Evolutionary conservation across 2,113 vertebrate genomes (phyloP).

Genomic region (Clarias magur): DNA sequence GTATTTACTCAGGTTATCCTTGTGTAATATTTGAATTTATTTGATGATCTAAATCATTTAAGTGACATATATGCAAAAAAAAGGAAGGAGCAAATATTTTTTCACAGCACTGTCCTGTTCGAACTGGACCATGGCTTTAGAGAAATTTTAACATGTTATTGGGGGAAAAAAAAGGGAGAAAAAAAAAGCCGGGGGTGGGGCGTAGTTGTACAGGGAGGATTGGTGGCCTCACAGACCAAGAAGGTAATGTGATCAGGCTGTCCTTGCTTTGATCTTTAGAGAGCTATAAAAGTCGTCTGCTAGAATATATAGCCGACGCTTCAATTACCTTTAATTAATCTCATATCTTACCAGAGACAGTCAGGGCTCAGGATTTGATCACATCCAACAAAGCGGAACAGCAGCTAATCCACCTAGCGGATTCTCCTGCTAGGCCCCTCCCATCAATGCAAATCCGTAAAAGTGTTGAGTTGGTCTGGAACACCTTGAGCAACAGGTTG

Average conservation of each 20-base stretch:
- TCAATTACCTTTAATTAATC: constrained; percentile 42
- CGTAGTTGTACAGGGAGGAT: not conserved
- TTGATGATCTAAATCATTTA: too few species aligned
- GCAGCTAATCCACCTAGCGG: constrained; percentile 4
- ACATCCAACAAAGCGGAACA: constrained; percentile 1
- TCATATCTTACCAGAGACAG: constrained; percentile 39
- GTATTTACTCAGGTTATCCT: too few species aligned
- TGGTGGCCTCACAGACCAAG: not conserved
- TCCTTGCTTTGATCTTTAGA: constrained; percentile 24
- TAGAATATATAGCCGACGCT: constrained; percentile 29
- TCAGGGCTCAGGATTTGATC: constrained; percentile 11
- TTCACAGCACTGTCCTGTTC: not conserved
- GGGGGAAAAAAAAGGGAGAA: not conserved
- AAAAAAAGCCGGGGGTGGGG: not conserved
- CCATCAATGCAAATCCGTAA: not conserved
- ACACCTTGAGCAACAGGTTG: not conserved
- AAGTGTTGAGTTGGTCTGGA: not conserved
- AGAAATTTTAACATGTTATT: too few species aligned
- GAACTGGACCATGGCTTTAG: not conserved
- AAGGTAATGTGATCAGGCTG: not conserved
- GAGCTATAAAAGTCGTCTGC: not conserved
- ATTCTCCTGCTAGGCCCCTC: constrained; percentile 8
- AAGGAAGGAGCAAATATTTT: too few species aligned
- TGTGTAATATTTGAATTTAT: too few species aligned
- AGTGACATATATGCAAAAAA: too few species aligned